Conservation (phyloP, 2,888 invertebrate species). For the Dyspetes luteomarginatus region DNA sequence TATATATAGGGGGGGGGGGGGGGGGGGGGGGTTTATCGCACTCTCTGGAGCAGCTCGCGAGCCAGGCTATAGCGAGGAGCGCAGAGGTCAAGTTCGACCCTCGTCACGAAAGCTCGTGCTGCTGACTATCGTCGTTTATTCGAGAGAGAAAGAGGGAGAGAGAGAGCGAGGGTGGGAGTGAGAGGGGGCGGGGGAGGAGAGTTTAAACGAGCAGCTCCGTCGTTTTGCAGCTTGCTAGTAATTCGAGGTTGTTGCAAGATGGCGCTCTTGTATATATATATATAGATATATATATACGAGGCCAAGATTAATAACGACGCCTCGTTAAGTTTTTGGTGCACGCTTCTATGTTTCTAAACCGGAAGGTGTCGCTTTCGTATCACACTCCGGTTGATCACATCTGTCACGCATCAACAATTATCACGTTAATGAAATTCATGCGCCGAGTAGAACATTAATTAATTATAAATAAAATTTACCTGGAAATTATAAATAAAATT, state of each 20-base stretch:
- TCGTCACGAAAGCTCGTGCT: slow-evolving; percentile 63
- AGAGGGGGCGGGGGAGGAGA: slow-evolving; percentile 20
- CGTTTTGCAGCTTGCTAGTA: slow-evolving; percentile 27
- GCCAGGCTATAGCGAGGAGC: not conserved
- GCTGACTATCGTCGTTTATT: slow-evolving; percentile 60
- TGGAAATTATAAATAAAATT: too few relatives aligned
- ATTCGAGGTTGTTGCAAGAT: slow-evolving; percentile 40
- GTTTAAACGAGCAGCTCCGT: slow-evolving; percentile 41
- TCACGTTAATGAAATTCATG: not conserved
- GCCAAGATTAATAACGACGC: slow-evolving; percentile 44
- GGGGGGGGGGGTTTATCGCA: too few relatives aligned
- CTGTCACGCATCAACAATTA: not conserved
- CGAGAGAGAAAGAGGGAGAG: slow-evolving; percentile 10
- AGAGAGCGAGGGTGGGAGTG: slow-evolving; percentile 36
- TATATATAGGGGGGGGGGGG: too few relatives aligned
- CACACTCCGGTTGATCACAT: not conserved
- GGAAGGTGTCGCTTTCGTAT: slow-evolving; percentile 31
- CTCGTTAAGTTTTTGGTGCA: slow-evolving; percentile 25
- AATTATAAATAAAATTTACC: too few relatives aligned
- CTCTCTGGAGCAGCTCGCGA: too few relatives aligned
- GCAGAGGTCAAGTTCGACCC: slow-evolving; percentile 65
- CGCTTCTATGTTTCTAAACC: not conserved
- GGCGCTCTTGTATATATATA: slow-evolving; percentile 26
- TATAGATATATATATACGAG: not conserved
- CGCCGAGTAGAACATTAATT: too few relatives aligned